phyloP scores from a whole-genome alignment of 35 echinoderm and acorn worm genomes.

The Holothuria glaberrima region DNA sequence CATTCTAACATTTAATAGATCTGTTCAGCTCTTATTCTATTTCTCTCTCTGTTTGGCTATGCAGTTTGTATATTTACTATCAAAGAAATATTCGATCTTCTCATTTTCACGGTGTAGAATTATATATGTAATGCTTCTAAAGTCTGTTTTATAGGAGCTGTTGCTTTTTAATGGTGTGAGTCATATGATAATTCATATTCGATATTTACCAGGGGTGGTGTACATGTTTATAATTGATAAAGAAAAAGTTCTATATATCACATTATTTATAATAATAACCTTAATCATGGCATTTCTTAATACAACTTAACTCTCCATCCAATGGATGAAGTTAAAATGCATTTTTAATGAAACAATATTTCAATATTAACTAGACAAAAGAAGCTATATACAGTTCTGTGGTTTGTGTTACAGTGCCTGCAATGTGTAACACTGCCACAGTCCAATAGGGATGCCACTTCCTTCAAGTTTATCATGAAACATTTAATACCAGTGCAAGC shows the following conservation, averaged over 20 bases:
- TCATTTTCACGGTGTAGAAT: constrained; percentile 35
- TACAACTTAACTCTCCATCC: not conserved
- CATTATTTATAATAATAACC: constrained; percentile 16
- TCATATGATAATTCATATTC: not conserved
- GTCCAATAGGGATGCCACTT: too few relatives aligned
- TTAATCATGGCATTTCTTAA: not conserved
- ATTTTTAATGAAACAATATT: constrained; percentile 1
- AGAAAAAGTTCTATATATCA: constrained; percentile 37
- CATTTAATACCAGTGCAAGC: too few relatives aligned
- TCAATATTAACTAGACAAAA: not conserved
- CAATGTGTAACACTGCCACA: too few relatives aligned
- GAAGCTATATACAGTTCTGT: not conserved
- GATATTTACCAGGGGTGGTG: constrained; percentile 36
- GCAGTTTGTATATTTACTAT: constrained; percentile 33
- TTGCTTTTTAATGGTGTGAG: constrained; percentile 40
- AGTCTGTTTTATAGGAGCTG: constrained; percentile 4
- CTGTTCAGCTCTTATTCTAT: constrained; percentile 1
- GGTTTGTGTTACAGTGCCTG: not conserved
- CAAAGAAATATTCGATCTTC: constrained; percentile 26
- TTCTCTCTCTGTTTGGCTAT: constrained; percentile 39
- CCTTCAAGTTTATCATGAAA: too few relatives aligned
- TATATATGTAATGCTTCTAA: constrained; percentile 49
- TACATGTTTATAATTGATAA: constrained; percentile 33
- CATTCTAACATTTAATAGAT: not conserved
- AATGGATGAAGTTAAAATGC: not conserved